phyloP scores from a whole-genome alignment of 2,797 vertebrate genomes.

The Acanthurus lineatus region DNA sequence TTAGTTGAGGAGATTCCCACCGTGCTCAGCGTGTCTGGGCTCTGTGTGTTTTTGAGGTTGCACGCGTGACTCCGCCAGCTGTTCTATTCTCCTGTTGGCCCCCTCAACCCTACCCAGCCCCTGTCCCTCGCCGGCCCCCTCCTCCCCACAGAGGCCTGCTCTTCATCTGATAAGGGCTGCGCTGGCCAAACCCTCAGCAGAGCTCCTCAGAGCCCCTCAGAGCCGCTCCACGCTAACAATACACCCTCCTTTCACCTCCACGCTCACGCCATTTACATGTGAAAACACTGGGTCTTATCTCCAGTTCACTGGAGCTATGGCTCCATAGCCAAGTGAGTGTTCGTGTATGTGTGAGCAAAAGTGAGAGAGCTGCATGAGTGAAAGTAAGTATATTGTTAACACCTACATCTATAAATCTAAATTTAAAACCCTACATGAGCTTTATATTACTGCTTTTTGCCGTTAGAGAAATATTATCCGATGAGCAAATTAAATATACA shows the following conservation, averaged over 20 bases:
- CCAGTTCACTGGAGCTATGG: slow-evolving; percentile 80
- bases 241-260: slow-evolving; percentile 68
- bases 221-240: slow-evolving; percentile 80
- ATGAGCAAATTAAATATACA: slow-evolving; percentile 35
- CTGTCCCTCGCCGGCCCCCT: slow-evolving; percentile 69
- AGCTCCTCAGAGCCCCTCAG: slow-evolving; percentile 72
- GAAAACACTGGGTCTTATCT: slow-evolving; percentile 86
- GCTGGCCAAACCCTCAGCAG: slow-evolving; percentile 76
- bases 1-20: slow-evolving; percentile 84
- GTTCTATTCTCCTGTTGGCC: slow-evolving; percentile 83
- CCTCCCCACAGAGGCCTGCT: slow-evolving; percentile 80
- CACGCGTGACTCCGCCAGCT: slow-evolving; percentile 87
- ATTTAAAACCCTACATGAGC: slow-evolving; percentile 29
- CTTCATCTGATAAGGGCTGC: slow-evolving; percentile 86
- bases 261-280: slow-evolving; percentile 83
- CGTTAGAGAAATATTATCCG: slow-evolving; percentile 2
- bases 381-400: slow-evolving; percentile 36
- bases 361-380: slow-evolving; percentile 48
- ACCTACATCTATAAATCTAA: slow-evolving; percentile 33
- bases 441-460: slow-evolving; percentile 10
- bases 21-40: slow-evolving; percentile 84
- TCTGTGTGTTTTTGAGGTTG: slow-evolving; percentile 85
- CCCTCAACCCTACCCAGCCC: slow-evolving; percentile 69
- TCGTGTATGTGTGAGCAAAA: slow-evolving; percentile 44
- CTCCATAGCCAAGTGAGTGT: slow-evolving; percentile 69